Percentiles rank a stretch among this genome's conserved stretches.
These are phyloP conservation scores for Drosophila ohnishii DNA, from an alignment of 1,140 invertebrate species.

Conservation along the genomic window DNA sequence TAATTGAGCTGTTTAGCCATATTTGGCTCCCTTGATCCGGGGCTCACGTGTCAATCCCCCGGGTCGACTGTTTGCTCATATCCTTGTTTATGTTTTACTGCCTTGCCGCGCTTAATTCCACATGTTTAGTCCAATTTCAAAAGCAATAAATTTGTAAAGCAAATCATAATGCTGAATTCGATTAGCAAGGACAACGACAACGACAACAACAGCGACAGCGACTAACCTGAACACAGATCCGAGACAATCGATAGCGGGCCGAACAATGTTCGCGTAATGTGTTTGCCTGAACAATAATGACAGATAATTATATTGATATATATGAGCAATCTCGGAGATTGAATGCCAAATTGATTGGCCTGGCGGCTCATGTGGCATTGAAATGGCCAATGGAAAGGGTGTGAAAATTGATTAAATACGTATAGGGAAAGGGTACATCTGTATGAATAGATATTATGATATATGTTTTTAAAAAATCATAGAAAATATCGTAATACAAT, in stretches of 20 bases:
- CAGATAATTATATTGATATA: conserved; percentile 69
- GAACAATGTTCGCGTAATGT: conserved; percentile 48
- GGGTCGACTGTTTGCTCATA: conserved; percentile 54
- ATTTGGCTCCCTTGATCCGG: conserved; percentile 21
- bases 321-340: conserved; percentile 41
- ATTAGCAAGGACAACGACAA: conserved; percentile 65
- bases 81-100: conserved; percentile 60
- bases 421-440: neutral
- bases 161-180: conserved; percentile 53
- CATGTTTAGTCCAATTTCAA: conserved; percentile 55
- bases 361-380: conserved; percentile 44
- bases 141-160: conserved; percentile 73
- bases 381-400: conserved; percentile 28
- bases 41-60: conserved; percentile 57
- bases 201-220: neutral
- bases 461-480: neutral
- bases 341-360: conserved; percentile 58
- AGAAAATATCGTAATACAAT: neutral
- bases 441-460: no score
- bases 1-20: conserved; percentile 65
- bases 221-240: conserved; percentile 24
- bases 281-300: conserved; percentile 62
- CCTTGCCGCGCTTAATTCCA: conserved; percentile 36
- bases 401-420: conserved; percentile 43
- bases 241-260: conserved; percentile 42